Percentiles rank a stretch among this genome's conserved stretches.
Conservation (phyloP, 2,113 vertebrate species). For the Dascyllus trimaculatus region DNA sequence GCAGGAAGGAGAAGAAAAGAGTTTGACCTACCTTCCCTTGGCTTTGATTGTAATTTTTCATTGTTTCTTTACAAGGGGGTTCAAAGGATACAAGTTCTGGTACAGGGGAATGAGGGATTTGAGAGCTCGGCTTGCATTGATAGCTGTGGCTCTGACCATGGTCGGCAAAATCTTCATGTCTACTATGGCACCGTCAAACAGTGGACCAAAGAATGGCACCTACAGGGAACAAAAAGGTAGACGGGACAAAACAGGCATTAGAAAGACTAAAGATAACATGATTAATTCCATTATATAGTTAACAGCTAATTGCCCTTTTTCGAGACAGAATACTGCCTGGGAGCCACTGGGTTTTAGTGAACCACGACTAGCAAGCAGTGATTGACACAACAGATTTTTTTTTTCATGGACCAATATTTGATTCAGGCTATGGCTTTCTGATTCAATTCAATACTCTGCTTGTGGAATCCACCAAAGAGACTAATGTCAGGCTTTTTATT, state of each 20-base stretch:
- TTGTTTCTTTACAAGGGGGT: background rate
- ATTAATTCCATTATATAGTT: background rate
- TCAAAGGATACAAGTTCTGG: slow-evolving; percentile 99
- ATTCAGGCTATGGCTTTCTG: slow-evolving; percentile 61
- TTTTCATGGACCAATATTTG: slow-evolving; percentile 31
- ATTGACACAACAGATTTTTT: slow-evolving; percentile 31
- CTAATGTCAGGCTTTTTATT: slow-evolving; percentile 66
- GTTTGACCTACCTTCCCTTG: slow-evolving; percentile 26
- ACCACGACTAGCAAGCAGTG: slow-evolving; percentile 21
- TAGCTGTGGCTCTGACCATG: slow-evolving; percentile 97
- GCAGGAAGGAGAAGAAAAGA: background rate
- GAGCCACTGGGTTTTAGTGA: slow-evolving; percentile 10
- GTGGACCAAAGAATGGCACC: slow-evolving; percentile 98
- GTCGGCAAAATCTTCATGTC: slow-evolving; percentile 97
- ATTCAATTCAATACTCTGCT: slow-evolving; percentile 71
- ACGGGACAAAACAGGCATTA: background rate
- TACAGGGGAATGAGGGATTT: slow-evolving; percentile 98
- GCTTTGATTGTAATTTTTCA: background rate
- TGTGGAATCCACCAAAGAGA: slow-evolving; percentile 77
- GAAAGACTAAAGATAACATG: background rate
- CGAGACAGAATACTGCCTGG: slow-evolving; percentile 12
- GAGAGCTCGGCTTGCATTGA: slow-evolving; percentile 97
- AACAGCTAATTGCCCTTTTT: background rate
- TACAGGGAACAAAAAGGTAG: slow-evolving; percentile 56
- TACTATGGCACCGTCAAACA: slow-evolving; percentile 98